Conservation (phyloP, 2,797 vertebrate species). For the Muraenolepis orangiensis region DNA sequence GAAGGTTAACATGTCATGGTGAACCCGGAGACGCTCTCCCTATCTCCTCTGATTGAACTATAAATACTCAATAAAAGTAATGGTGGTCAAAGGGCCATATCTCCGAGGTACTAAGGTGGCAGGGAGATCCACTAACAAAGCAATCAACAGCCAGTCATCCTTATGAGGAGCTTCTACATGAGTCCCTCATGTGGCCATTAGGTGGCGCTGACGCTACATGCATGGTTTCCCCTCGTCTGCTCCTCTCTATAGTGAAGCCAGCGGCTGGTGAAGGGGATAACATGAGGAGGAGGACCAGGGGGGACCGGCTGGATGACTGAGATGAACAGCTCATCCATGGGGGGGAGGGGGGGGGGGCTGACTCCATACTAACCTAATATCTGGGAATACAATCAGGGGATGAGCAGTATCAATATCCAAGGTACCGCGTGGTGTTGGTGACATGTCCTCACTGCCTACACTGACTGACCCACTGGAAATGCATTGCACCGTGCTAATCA, state of each 20-base stretch:
- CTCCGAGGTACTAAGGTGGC: not conserved
- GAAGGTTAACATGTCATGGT: conserved; percentile 17
- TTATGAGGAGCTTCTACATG: conserved; percentile 11
- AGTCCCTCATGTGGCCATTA: conserved; percentile 25
- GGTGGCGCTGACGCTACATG: conserved; percentile 37
- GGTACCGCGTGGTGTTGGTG: no score
- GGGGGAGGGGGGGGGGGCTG: not conserved
- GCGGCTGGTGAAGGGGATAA: not conserved
- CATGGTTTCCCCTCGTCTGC: not conserved
- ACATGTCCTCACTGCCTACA: no score
- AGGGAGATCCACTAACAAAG: not conserved
- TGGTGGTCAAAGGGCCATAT: not conserved
- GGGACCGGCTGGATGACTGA: not conserved
- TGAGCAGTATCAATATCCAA: no score
- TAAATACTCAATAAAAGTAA: conserved; percentile 6
- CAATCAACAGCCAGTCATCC: not conserved
- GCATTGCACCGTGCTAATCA: not conserved
- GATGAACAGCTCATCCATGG: not conserved
- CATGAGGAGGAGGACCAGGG: not conserved
- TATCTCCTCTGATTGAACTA: not conserved
- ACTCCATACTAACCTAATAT: not conserved
- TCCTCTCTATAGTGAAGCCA: not conserved
- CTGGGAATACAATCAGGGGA: not conserved
- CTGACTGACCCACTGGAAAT: no score
- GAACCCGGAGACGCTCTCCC: not conserved